These are phyloP conservation scores for Cynopterus sphinx DNA, from an alignment of 2,797 vertebrate species.

Conservation along the genomic window DNA sequence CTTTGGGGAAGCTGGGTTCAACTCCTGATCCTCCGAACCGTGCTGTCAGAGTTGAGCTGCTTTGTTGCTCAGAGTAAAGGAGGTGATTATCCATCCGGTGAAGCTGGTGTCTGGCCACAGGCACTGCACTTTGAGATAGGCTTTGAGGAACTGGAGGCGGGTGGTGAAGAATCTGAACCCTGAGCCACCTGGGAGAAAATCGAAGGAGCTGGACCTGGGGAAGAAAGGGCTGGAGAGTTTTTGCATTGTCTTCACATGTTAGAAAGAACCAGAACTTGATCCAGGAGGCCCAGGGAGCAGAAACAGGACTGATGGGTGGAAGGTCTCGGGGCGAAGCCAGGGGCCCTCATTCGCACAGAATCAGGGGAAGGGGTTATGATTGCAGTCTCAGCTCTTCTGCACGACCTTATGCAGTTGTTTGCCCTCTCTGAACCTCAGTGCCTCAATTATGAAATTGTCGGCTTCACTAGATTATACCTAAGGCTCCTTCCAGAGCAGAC, in stretches of 20 bases:
- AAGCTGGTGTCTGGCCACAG: background rate
- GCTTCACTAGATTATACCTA: background rate
- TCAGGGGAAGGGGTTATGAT: background rate
- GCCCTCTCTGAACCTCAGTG: background rate
- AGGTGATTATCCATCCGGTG: background rate
- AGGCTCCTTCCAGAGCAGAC: background rate
- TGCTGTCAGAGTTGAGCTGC: fast-evolving
- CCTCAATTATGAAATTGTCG: background rate
- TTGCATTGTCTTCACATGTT: background rate
- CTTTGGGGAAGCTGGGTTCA: background rate
- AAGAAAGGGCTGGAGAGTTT: background rate
- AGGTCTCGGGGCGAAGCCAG: background rate
- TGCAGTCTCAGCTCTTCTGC: background rate
- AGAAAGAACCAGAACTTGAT: background rate
- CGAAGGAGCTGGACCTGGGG: background rate
- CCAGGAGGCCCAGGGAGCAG: background rate
- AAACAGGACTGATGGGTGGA: background rate
- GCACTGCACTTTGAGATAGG: background rate
- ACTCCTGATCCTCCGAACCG: background rate
- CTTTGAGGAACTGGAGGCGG: background rate
- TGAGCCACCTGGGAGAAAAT: background rate
- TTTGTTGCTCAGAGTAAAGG: background rate
- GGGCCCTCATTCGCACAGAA: background rate
- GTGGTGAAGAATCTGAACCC: background rate
- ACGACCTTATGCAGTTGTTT: background rate